Base-by-base conservation (phyloP, 2,113 vertebrate species). In the Copsychus sechellarum region DNA sequence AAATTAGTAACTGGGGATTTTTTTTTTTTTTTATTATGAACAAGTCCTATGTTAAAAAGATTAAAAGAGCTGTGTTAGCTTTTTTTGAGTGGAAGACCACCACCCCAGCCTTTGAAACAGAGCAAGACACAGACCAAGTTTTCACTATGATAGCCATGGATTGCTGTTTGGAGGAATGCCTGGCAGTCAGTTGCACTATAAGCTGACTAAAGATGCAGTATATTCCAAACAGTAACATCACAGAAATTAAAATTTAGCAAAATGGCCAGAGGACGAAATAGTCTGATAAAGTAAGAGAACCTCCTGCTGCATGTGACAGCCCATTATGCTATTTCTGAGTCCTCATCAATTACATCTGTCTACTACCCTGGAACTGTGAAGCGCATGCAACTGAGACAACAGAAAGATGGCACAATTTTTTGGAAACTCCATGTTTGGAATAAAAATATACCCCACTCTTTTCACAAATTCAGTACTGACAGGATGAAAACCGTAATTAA, bases 141-240 rank as follows among this genome's bases (percentile, higher is more conserved):
- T 93, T 78, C 53, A 56, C 38, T 80, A 66, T 19, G 54, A 86
- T 57, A 95, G 58, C 36, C 60, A 76, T 12, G 89, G 61, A 34
- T 16, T 71, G 38, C 58, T 69, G 45, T 86, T 33, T n/a, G 31
- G 54, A 87, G 69, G 69, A 91, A 91, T 21, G 62, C 29, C 58
- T 69, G 60, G 40, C 73, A 90, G 50, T 38, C 11, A 23, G 36
- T 11, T 72, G 34, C 19, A 91, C 26, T 19, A 28, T 33, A 74
- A 71, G 19, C 28, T 36, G 51, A 31, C 40, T 77, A 86, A 80
- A 85, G n/a, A 88, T 26, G 19, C 36, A 67, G 24, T 7, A 11
- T 28, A 79, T 20, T 69, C 56, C 51, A 83, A 66, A 64, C 20
- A 21, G 12, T 38, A 86, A 58, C 0, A 0, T 13, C 51, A 78